Evolutionary conservation across 1,140 invertebrate genomes (phyloP).

Genomic region (Pseudoatta argentina): DNA sequence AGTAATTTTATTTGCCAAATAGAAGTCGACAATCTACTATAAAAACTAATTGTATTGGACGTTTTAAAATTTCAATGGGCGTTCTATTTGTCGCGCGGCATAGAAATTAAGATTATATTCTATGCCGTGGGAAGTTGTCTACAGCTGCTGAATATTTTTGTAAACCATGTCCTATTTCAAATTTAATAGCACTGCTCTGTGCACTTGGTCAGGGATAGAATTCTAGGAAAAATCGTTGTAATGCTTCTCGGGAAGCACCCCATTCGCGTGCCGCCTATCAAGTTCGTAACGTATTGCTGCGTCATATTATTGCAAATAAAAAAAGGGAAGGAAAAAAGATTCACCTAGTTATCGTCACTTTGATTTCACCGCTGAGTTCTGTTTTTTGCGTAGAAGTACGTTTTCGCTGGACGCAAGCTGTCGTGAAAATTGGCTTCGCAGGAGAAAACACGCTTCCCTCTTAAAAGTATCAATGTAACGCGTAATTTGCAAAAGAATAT

Average conservation of each 20-base stretch:
- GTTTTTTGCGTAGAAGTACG: conserved; percentile 10
- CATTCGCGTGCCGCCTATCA: conserved; percentile 36
- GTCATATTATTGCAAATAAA: conserved; percentile 27
- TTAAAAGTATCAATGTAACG: conserved; percentile 3
- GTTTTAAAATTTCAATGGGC: background rate
- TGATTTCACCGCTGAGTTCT: conserved; percentile 22
- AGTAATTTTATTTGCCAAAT: background rate
- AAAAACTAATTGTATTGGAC: conserved; percentile 1
- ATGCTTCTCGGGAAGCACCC: conserved; percentile 10
- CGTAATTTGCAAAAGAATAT: background rate
- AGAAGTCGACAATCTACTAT: background rate
- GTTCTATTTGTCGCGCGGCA: background rate
- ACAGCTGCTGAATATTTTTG: background rate
- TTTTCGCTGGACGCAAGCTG: background rate
- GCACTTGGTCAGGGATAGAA: background rate
- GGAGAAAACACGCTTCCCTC: background rate
- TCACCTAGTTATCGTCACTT: background rate
- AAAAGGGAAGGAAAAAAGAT: background rate
- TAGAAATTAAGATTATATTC: background rate
- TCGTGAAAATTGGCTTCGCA: conserved; percentile 23
- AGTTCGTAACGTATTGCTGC: conserved; percentile 30
- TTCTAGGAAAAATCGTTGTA: conserved; percentile 44
- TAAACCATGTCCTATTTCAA: background rate
- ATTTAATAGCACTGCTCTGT: conserved; percentile 6
- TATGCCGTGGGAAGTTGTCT: background rate